Evolutionary conservation across 2,797 vertebrate species (phyloP).

Genomic region (Poeciliopsis turneri): DNA sequence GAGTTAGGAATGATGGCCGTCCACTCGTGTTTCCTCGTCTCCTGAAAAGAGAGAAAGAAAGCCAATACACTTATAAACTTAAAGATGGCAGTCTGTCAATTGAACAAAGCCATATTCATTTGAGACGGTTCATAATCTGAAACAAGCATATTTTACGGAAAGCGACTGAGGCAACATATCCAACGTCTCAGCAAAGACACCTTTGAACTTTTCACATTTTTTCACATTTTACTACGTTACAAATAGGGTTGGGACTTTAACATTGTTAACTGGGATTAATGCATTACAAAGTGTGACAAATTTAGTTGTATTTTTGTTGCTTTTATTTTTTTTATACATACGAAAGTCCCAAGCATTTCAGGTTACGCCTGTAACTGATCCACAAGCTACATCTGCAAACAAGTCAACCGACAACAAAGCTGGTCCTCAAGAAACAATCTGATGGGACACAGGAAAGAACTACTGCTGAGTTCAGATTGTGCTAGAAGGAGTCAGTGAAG

Average conservation of each 20-base stretch:
- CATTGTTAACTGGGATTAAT: too few relatives aligned
- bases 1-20: constrained; percentile 98
- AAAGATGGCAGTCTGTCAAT: constrained; percentile 4
- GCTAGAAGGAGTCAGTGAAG: too few relatives aligned
- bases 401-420: too few relatives aligned
- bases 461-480: too few relatives aligned
- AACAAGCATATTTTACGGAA: constrained; percentile 21
- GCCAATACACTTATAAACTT: background rate
- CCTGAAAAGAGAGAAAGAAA: constrained; percentile 73
- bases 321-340: too few relatives aligned
- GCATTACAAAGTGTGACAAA: too few relatives aligned
- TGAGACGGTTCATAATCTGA: constrained; percentile 19
- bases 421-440: too few relatives aligned
- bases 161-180: constrained; percentile 3
- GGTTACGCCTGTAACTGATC: too few relatives aligned
- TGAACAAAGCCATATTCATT: constrained; percentile 29
- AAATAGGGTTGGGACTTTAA: background rate
- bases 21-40: constrained; percentile 90
- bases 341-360: too few relatives aligned
- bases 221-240: too few relatives aligned
- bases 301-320: background rate
- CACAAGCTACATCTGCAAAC: too few relatives aligned
- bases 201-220: background rate
- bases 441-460: too few relatives aligned
- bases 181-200: background rate